Percentiles rank a stretch among this genome's conserved stretches.
phyloP scores from a whole-genome alignment of 2,797 vertebrate genomes.

The Pangasius sanitwongsei region DNA sequence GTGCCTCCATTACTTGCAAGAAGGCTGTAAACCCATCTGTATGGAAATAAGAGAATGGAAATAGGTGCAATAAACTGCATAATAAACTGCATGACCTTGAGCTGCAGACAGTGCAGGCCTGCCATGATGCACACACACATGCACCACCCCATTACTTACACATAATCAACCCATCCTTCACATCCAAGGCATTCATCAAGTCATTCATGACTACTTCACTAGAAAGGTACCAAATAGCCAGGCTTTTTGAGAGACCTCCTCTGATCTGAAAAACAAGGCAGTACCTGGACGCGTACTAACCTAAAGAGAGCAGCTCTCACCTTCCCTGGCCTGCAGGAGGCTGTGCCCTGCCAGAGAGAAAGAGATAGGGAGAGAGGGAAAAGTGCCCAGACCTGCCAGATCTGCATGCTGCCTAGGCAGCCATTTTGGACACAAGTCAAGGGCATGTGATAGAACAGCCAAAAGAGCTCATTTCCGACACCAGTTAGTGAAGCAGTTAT shows the following conservation, averaged over 20 bases:
- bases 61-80: conserved; percentile 44
- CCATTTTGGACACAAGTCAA: conserved; percentile 57
- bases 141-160: conserved; percentile 5
- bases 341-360: conserved; percentile 39
- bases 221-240: conserved; percentile 28
- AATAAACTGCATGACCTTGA: conserved; percentile 44
- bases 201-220: conserved; percentile 20
- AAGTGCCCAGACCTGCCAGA: conserved; percentile 36
- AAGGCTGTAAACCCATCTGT: conserved; percentile 43
- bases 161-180: not conserved
- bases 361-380: conserved; percentile 28
- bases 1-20: conserved; percentile 31
- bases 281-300: conserved; percentile 18
- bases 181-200: conserved; percentile 2
- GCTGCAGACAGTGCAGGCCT: conserved; percentile 24
- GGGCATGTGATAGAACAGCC: conserved; percentile 43
- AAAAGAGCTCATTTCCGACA: conserved; percentile 44
- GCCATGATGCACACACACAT: conserved; percentile 16
- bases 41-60: conserved; percentile 51
- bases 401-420: conserved; percentile 39
- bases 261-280: conserved; percentile 40
- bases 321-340: conserved; percentile 32
- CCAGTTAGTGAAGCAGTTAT: conserved; percentile 53
- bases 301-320: conserved; percentile 39
- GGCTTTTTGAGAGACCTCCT: conserved; percentile 23